Conservation (phyloP, 2,888 invertebrate genomes). For the Drosophila kokeensis region DNA sequence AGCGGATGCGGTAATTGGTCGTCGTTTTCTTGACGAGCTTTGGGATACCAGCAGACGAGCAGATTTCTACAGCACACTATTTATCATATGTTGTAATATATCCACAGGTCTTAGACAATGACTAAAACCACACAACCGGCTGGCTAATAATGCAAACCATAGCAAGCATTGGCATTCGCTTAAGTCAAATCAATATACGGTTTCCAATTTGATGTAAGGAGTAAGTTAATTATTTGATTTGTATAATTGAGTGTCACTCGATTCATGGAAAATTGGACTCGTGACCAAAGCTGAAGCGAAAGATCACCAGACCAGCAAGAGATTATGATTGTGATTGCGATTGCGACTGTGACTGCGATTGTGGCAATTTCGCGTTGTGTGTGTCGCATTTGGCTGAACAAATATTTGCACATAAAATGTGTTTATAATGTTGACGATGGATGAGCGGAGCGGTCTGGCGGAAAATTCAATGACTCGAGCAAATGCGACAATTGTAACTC, state of each 20-base stretch:
- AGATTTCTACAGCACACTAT: slow-evolving; percentile 3
- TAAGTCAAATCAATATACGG: neutral
- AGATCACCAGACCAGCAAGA: neutral
- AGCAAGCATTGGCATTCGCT: neutral
- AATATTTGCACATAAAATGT: slow-evolving; percentile 48
- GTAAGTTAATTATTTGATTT: neutral
- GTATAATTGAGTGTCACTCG: neutral
- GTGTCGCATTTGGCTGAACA: slow-evolving; percentile 28
- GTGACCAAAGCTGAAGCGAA: neutral
- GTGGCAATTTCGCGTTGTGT: slow-evolving; percentile 5
- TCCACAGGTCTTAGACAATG: slow-evolving; percentile 2
- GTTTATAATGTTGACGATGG: slow-evolving; percentile 2
- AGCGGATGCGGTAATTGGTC: slow-evolving; percentile 76
- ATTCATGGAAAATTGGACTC: neutral
- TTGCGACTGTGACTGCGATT: slow-evolving; percentile 5
- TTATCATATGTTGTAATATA: slow-evolving; percentile 3
- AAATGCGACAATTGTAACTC: slow-evolving; percentile 44
- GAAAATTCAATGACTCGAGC: slow-evolving; percentile 40
- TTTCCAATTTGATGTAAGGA: neutral
- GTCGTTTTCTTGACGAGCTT: slow-evolving; percentile 33
- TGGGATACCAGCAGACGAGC: neutral
- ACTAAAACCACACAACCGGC: neutral
- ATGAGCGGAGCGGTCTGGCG: slow-evolving; percentile 35
- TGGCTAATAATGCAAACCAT: neutral
- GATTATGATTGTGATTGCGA: neutral